A percentile compares a stretch with the other conserved stretches of the same genome.
Evolutionary conservation across 1,140 invertebrate genomes (phyloP).

Genomic region (Meloidogyne floridensis): DNA sequence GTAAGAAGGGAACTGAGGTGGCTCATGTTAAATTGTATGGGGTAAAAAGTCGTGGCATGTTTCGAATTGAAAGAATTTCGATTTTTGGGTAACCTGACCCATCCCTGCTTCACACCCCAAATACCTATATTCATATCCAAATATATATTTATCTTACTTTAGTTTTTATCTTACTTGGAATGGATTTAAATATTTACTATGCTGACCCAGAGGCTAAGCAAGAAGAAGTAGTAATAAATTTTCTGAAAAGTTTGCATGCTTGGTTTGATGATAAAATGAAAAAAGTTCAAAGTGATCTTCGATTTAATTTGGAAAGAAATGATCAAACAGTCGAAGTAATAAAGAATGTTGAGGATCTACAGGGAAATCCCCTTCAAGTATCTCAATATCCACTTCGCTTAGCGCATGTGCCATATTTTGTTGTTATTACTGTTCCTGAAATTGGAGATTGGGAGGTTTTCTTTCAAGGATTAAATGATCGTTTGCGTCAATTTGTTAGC

Average conservation of each 20-base stretch:
- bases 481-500: conserved; percentile 16
- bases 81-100: too few species aligned
- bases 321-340: not conserved
- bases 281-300: conserved; percentile 11
- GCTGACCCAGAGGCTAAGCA: conserved; percentile 13
- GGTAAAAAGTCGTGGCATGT: too few species aligned
- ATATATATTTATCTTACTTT: not conserved
- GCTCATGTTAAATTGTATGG: too few species aligned
- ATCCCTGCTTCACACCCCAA: too few species aligned
- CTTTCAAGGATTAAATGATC: conserved; percentile 12
- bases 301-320: not conserved
- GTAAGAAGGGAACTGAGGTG: too few species aligned
- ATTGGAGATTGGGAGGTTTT: conserved; percentile 6
- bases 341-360: not conserved
- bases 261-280: conserved; percentile 15
- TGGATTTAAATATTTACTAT: conserved; percentile 27
- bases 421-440: conserved; percentile 21
- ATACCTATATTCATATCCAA: too few species aligned
- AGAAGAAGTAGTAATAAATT: conserved; percentile 5
- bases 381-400: conserved; percentile 2
- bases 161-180: conserved; percentile 20
- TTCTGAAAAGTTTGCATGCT: not conserved
- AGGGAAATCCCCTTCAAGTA: not conserved
- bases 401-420: conserved; percentile 10
- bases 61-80: too few species aligned